phyloP scores from a whole-genome alignment of 2,797 vertebrate species.

The Etheostoma nigrum region DNA sequence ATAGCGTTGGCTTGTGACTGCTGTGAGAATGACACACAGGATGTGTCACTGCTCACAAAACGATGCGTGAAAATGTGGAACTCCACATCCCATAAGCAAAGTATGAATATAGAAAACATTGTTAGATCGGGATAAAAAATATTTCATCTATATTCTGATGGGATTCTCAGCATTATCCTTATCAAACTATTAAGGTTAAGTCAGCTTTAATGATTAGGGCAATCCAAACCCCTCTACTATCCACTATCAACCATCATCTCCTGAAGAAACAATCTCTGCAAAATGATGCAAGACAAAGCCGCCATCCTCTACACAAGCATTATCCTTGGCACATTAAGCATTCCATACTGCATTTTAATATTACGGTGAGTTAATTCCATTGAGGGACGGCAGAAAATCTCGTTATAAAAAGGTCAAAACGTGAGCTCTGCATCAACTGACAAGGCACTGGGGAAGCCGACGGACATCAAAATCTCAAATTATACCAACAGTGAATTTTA shows the following conservation, averaged over 20 bases:
- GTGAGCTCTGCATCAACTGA: slow-evolving; percentile 24
- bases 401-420: slow-evolving; percentile 58
- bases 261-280: slow-evolving; percentile 62
- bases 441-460: slow-evolving; percentile 27
- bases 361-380: slow-evolving; percentile 48
- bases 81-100: not conserved
- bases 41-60: slow-evolving; percentile 36
- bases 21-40: slow-evolving; percentile 32
- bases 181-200: slow-evolving; percentile 78
- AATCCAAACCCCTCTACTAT: slow-evolving; percentile 61
- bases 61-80: slow-evolving; percentile 17
- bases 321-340: slow-evolving; percentile 46
- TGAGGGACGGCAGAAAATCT: slow-evolving; percentile 38
- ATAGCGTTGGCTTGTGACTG: slow-evolving; percentile 19
- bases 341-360: slow-evolving; percentile 48
- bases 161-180: slow-evolving; percentile 57
- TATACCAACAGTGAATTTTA: slow-evolving; percentile 12
- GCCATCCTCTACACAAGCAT: slow-evolving; percentile 35
- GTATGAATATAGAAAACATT: slow-evolving; percentile 19
- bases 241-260: slow-evolving; percentile 67
- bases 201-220: slow-evolving; percentile 70
- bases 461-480: slow-evolving; percentile 33
- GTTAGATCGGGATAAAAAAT: slow-evolving; percentile 3
- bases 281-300: slow-evolving; percentile 48
- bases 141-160: slow-evolving; percentile 41